Base-by-base conservation (phyloP, 2,888 invertebrate genomes). In the Parapristionchus giblindavisi region DNA sequence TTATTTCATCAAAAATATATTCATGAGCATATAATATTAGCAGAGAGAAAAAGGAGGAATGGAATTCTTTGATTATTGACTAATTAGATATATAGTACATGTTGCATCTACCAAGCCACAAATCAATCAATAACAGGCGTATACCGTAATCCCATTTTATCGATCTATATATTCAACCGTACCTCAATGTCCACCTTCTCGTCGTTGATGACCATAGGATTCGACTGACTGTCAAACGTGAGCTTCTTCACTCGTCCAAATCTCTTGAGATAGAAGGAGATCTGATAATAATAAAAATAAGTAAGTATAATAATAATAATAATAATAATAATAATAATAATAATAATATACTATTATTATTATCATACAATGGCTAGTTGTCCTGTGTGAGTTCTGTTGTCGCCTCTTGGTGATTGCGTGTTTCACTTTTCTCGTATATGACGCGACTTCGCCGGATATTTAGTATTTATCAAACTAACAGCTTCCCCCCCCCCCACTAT, bases 141-240 rank as follows among this genome's bases (percentile, higher is more conserved):
- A n/a, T n/a, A n/a, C n/a, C n/a, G n/a, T n/a, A n/a, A n/a, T n/a
- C n/a, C n/a, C n/a, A n/a, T n/a, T n/a, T n/a, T n/a, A n/a, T n/a
- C n/a, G n/a, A n/a, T n/a, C n/a, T n/a, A n/a, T n/a, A n/a, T n/a
- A n/a, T n/a, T n/a, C n/a, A n/a, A n/a, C n/a, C 43, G 34, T 32
- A 79, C 79, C 77, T 77, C 75, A 1, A 79, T 72, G 27, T 79
- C 77, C 17, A 83, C 40, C 43, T 79, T 75, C 68, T 80, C 77
- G 40, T 79, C 81, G 68, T 76, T 65, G 21, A 78, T 61, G n/a
- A 81, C 43, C 3, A 60, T 48, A 27, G 48, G 29, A n/a, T 60
- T 60, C 14, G 48, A 2, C 21, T 32, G 60, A 24, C 21, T 3
- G 27, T 27, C 11, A 66, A 75, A 75, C n/a, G 27, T 32, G 36